Percentiles rank a stretch among this genome's conserved stretches.
These are phyloP conservation scores for Leptinotarsa rubiginosa DNA, from an alignment of 2,888 invertebrate genomes.

Conservation along the genomic window DNA sequence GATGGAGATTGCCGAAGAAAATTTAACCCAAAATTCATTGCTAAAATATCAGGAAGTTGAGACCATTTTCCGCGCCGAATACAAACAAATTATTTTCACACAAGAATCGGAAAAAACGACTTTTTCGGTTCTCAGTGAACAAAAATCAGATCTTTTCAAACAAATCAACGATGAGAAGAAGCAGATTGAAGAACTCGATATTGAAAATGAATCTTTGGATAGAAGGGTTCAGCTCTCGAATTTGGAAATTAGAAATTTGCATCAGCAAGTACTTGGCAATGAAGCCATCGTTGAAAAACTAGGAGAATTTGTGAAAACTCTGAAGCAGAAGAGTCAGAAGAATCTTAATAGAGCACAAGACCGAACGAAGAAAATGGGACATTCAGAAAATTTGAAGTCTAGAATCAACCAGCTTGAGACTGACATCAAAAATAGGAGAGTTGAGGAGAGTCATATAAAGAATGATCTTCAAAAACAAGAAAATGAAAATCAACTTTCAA, in stretches of 20 bases:
- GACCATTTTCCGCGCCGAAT: slow-evolving; percentile 7
- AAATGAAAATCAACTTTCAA: not conserved
- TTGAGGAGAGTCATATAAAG: not conserved
- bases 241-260: slow-evolving; percentile 4
- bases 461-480: not conserved
- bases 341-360: slow-evolving; percentile 16
- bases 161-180: slow-evolving; percentile 12
- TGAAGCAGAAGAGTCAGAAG: slow-evolving; percentile 11
- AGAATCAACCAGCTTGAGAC: not conserved
- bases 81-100: slow-evolving; percentile 21
- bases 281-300: slow-evolving; percentile 15
- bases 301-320: slow-evolving; percentile 7
- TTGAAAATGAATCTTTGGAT: slow-evolving; percentile 21
- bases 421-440: not conserved
- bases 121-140: slow-evolving; percentile 4
- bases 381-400: not conserved
- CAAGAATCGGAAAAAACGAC: slow-evolving; percentile 22
- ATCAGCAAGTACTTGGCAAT: slow-evolving; percentile 9
- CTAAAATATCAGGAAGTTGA: slow-evolving; percentile 20
- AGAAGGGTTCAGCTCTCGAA: slow-evolving; percentile 17
- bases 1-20: slow-evolving; percentile 15
- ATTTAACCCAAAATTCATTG: not conserved
- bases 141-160: slow-evolving; percentile 2
- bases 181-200: slow-evolving; percentile 9
- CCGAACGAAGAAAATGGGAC: not conserved